These are phyloP conservation scores for Entomobrya multifasciata DNA, from an alignment of 2,888 invertebrate species.

Conservation along the genomic window DNA sequence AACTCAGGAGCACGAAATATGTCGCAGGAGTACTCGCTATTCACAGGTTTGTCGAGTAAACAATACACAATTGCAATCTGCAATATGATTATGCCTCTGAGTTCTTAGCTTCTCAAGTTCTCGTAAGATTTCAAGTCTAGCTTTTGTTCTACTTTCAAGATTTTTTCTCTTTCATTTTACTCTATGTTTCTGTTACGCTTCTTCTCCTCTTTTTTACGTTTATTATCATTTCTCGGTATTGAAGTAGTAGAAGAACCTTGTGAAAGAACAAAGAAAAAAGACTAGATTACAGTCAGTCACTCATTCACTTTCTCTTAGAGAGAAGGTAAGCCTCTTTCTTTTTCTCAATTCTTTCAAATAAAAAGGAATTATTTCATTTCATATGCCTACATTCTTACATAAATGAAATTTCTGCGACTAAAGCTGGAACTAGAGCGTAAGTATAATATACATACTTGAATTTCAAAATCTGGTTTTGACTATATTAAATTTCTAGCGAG, in stretches of 20 bases:
- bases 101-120: no score
- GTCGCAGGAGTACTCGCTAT: no score
- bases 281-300: neutral
- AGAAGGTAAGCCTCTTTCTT: constrained; percentile 22
- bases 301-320: neutral
- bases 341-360: constrained; percentile 13
- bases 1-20: no score
- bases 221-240: neutral
- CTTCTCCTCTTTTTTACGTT: neutral
- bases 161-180: no score
- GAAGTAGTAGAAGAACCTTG: no score
- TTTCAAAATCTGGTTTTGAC: neutral
- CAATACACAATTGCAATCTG: no score
- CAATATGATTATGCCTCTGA: no score
- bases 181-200: no score
- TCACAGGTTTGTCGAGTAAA: no score
- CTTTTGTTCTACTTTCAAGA: no score
- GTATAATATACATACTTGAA: constrained; percentile 19
- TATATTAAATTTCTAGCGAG: neutral
- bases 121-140: no score
- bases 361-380: constrained; percentile 14
- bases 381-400: neutral
- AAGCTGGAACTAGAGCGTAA: constrained; percentile 41
- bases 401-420: neutral
- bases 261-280: neutral